Evolutionary conservation across 2,797 vertebrate species (phyloP).

Genomic region (Paramormyrops hopkinsi): DNA sequence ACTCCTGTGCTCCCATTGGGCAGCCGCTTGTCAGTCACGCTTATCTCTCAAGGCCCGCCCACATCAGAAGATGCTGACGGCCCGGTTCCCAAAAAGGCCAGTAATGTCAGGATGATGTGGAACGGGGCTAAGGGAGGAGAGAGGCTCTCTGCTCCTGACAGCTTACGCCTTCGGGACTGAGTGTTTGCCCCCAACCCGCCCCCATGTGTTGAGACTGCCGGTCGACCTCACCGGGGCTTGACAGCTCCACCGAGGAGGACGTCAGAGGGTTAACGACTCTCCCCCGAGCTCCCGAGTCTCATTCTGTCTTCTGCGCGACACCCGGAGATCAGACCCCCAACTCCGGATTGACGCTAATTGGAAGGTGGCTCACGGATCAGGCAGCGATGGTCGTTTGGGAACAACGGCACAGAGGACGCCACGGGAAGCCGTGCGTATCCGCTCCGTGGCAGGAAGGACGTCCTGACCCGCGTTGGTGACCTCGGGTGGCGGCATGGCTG

Average conservation of each 20-base stretch:
- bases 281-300: neutral
- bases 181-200: neutral
- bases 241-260: neutral
- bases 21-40: neutral
- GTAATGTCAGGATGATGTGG: neutral
- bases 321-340: neutral
- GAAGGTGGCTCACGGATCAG: neutral
- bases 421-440: neutral
- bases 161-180: neutral
- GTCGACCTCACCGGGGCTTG: neutral
- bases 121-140: neutral
- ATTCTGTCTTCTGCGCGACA: neutral
- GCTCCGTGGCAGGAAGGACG: neutral
- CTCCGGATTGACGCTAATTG: neutral
- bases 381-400: neutral
- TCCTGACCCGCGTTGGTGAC: neutral
- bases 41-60: too few species aligned
- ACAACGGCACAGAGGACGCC: neutral
- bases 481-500: neutral
- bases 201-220: neutral
- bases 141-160: neutral
- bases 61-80: slow-evolving; percentile 35
- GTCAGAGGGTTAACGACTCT: neutral
- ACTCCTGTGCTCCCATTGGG: neutral
- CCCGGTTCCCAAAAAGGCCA: slow-evolving; percentile 1